Evolutionary conservation across 2,113 vertebrate genomes (phyloP).

Genomic region (Picathartes gymnocephalus): DNA sequence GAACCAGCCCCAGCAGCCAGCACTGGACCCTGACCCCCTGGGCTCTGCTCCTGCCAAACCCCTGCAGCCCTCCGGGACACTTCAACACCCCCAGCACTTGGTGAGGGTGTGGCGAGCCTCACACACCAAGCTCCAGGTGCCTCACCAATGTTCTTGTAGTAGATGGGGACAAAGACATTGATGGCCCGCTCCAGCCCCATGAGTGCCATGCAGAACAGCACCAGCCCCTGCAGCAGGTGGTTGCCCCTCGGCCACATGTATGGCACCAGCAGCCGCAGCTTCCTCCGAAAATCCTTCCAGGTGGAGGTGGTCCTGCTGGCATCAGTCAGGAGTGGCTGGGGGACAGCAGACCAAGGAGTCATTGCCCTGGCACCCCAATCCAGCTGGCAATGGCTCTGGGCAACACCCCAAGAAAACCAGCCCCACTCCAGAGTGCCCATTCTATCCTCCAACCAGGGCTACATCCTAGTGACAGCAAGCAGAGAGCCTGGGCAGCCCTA

Average conservation of each 20-base stretch:
- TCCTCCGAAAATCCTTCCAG: conserved; percentile 83
- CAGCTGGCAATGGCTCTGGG: background rate
- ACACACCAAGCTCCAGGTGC: background rate
- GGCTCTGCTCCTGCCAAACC: background rate
- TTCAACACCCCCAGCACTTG: accelerated
- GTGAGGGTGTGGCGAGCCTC: background rate
- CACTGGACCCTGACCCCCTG: background rate
- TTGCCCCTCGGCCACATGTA: conserved; percentile 90
- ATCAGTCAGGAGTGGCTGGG: conserved; percentile 66
- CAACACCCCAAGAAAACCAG: background rate
- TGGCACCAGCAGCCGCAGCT: conserved; percentile 82
- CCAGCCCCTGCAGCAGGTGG: conserved; percentile 81
- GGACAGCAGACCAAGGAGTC: background rate
- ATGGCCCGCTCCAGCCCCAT: conserved; percentile 86
- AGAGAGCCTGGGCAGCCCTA: background rate
- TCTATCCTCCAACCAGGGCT: background rate
- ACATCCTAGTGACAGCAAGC: background rate
- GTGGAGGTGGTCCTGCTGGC: conserved; percentile 73
- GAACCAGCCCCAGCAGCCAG: background rate
- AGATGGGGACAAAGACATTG: conserved; percentile 94
- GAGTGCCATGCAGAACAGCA: conserved; percentile 85
- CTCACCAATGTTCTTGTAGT: conserved; percentile 91
- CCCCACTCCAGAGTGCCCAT: background rate
- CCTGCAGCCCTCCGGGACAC: background rate
- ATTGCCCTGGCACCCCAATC: background rate